Conservation (phyloP, 2,113 vertebrate species). For the Trichomycterus rosablanca region DNA sequence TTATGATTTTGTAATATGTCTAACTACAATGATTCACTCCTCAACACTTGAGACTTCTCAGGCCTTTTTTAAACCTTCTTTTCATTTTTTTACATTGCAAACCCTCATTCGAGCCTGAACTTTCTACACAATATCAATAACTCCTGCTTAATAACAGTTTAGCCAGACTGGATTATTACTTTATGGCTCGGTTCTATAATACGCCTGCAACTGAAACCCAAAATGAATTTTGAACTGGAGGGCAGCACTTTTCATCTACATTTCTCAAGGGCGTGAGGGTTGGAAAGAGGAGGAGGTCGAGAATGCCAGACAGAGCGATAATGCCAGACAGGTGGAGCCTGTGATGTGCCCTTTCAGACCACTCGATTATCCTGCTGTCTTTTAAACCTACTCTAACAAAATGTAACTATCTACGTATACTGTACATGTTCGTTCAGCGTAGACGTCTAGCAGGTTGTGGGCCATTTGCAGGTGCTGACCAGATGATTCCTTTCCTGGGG, state of each 20-base stretch:
- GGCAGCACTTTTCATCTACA: conserved; percentile 5
- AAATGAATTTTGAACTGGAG: conserved; percentile 29
- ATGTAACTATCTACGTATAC: conserved; percentile 2
- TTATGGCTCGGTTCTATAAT: conserved; percentile 8
- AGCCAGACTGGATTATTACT: neutral
- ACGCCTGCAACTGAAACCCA: conserved; percentile 8
- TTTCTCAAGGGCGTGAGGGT: conserved; percentile 12
- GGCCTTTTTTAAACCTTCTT: neutral
- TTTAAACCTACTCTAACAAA: conserved; percentile 16
- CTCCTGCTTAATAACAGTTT: neutral
- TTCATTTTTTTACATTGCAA: neutral
- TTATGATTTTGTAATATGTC: too few relatives aligned
- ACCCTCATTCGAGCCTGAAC: neutral
- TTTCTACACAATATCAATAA: conserved; percentile 1
- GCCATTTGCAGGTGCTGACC: conserved; percentile 44
- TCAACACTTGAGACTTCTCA: neutral
- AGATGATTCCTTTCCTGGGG: conserved; percentile 41
- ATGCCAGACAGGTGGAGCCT: conserved; percentile 18
- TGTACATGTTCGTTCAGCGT: conserved; percentile 4
- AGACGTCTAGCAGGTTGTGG: conserved; percentile 28
- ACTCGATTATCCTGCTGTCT: conserved; percentile 17
- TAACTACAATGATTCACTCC: neutral
- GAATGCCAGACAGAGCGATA: neutral
- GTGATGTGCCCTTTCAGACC: neutral
- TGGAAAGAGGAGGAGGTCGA: conserved; percentile 11